These are phyloP conservation scores for Tetramorium alpestre DNA, from an alignment of 1,140 invertebrate genomes.

Conservation along the genomic window DNA sequence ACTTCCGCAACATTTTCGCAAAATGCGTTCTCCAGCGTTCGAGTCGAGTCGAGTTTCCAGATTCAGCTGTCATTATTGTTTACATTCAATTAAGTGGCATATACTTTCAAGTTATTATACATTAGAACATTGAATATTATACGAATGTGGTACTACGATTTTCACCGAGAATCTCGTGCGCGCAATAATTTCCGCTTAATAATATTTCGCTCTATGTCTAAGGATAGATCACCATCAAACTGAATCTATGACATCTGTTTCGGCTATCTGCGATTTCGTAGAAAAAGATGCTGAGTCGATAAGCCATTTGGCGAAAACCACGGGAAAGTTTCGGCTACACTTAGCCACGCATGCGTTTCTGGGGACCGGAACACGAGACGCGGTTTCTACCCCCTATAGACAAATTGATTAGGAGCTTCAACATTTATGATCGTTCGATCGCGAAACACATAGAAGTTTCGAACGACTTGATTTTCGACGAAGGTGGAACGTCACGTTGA, in stretches of 20 bases:
- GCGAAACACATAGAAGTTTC: conserved; percentile 51
- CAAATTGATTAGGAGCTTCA: conserved; percentile 72
- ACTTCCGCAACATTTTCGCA: conserved; percentile 8
- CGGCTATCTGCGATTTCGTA: not conserved
- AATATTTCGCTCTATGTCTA: not conserved
- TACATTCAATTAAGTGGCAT: not conserved
- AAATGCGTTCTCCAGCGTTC: not conserved
- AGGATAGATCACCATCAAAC: not conserved
- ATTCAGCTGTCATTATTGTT: conserved; percentile 6
- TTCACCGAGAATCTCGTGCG: not conserved
- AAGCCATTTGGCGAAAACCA: conserved; percentile 62
- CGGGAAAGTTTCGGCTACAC: conserved; percentile 7
- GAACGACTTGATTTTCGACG: conserved; percentile 64
- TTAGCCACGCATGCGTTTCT: not conserved
- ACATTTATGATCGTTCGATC: conserved; percentile 60
- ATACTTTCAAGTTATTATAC: not conserved
- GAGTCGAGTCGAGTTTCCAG: not conserved
- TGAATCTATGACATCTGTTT: conserved; percentile 47
- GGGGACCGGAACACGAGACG: not conserved
- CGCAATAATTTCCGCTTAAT: not conserved
- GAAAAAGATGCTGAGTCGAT: conserved; percentile 66
- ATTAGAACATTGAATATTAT: not conserved
- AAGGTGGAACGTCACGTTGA: not conserved
- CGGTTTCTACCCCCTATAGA: not conserved
- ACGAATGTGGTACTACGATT: not conserved